Conservation (phyloP, 2,113 vertebrate species). For the Bagarius yarrelli region DNA sequence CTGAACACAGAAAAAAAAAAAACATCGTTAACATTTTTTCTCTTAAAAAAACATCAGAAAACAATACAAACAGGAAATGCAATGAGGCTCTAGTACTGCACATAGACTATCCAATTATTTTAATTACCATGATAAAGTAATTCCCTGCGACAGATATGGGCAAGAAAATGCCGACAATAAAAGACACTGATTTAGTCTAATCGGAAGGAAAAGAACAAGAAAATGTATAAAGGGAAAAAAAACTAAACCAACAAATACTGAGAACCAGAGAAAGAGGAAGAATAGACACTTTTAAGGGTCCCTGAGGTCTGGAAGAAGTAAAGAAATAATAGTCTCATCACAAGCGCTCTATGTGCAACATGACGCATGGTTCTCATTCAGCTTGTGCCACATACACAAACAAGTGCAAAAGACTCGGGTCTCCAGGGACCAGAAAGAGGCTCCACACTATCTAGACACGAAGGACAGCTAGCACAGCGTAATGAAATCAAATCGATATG, state of each 20-base stretch:
- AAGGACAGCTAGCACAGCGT: constrained; percentile 56
- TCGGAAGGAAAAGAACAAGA: neutral
- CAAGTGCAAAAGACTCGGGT: constrained; percentile 49
- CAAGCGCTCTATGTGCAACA: constrained; percentile 50
- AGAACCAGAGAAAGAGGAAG: constrained; percentile 30
- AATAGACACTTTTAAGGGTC: constrained; percentile 51
- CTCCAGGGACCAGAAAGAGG: constrained; percentile 59
- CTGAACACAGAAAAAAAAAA: constrained; percentile 63
- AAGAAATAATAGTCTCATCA: constrained; percentile 71
- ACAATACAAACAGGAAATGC: neutral
- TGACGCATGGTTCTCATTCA: constrained; percentile 60
- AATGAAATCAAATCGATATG: constrained; percentile 75
- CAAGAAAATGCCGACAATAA: neutral
- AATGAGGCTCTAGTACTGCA: neutral
- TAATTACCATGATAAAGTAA: neutral
- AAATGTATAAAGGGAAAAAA: constrained; percentile 18
- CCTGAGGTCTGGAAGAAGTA: constrained; percentile 61
- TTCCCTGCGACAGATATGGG: neutral
- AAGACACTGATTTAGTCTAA: neutral
- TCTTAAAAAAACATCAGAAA: neutral
- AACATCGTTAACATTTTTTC: neutral
- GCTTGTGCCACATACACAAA: constrained; percentile 52
- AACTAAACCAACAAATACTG: constrained; percentile 11
- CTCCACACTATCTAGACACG: constrained; percentile 60
- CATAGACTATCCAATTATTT: neutral